Evolutionary conservation across 2,113 vertebrate genomes (phyloP).

Genomic region (Pollimyrus isidori): DNA sequence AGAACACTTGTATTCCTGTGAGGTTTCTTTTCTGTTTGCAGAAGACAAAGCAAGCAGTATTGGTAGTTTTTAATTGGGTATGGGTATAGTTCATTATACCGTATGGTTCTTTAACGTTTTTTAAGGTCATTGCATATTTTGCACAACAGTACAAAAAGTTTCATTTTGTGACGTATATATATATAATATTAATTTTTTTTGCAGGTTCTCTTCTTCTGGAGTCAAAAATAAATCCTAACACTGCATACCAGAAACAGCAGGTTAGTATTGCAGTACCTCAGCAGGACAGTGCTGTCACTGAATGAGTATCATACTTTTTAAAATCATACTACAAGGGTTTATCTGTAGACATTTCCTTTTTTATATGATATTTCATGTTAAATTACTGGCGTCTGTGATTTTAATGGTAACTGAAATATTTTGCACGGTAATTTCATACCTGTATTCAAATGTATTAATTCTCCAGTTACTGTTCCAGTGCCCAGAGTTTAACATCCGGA

Average conservation of each 20-base stretch:
- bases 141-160: background rate
- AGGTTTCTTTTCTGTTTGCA: background rate
- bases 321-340: background rate
- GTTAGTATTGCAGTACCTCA: slow-evolving; percentile 53
- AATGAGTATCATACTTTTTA: background rate
- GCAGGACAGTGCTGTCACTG: background rate
- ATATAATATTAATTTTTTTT: background rate
- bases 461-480: background rate
- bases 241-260: slow-evolving; percentile 99
- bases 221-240: slow-evolving; percentile 98
- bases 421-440: background rate
- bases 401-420: background rate
- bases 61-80: background rate
- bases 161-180: background rate
- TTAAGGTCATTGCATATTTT: background rate
- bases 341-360: background rate
- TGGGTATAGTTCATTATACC: background rate
- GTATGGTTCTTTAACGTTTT: background rate
- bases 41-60: background rate
- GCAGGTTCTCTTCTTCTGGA: slow-evolving; percentile 93
- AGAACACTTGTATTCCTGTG: background rate
- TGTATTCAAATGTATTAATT: background rate
- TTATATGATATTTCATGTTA: background rate
- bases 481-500: background rate
- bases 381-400: background rate